phyloP scores from a whole-genome alignment of 2,797 vertebrate genomes.

The Scyliorhinus canicula region DNA sequence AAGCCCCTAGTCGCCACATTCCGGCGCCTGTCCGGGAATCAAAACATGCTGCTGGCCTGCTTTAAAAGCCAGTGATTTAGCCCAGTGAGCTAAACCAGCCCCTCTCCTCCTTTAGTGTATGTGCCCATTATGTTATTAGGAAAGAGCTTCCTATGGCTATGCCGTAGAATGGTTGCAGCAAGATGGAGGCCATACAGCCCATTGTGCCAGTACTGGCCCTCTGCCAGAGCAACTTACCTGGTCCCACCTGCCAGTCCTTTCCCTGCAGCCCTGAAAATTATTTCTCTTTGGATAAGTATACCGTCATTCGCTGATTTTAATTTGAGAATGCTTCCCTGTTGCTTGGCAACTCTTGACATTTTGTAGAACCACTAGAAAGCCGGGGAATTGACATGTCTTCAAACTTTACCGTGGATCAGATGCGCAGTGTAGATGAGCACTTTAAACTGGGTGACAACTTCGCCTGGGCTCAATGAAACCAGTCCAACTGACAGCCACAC shows the following conservation, averaged over 20 bases:
- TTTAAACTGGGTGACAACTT: too few species aligned
- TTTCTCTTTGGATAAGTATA: background rate
- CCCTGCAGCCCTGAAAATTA: background rate
- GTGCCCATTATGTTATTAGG: too few species aligned
- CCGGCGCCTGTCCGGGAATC: too few species aligned
- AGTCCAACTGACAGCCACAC: background rate
- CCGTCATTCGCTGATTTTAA: background rate
- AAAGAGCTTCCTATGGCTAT: background rate
- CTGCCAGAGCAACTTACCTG: background rate
- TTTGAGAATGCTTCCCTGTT: background rate
- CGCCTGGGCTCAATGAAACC: background rate
- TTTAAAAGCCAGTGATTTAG: too few species aligned
- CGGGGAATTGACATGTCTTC: background rate
- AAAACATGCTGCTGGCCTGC: too few species aligned
- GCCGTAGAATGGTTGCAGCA: background rate
- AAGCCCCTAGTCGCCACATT: too few species aligned
- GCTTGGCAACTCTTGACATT: background rate
- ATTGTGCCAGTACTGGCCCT: too few species aligned
- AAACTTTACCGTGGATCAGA: background rate
- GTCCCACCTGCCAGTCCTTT: background rate
- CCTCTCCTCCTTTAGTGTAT: too few species aligned
- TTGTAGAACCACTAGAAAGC: background rate
- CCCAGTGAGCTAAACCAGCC: too few species aligned
- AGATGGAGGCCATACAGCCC: too few species aligned
- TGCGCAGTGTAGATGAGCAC: background rate